Percentiles rank a stretch among this genome's conserved stretches.
These are phyloP conservation scores for Zeus faber DNA, from an alignment of 2,113 vertebrate genomes.

Conservation along the genomic window DNA sequence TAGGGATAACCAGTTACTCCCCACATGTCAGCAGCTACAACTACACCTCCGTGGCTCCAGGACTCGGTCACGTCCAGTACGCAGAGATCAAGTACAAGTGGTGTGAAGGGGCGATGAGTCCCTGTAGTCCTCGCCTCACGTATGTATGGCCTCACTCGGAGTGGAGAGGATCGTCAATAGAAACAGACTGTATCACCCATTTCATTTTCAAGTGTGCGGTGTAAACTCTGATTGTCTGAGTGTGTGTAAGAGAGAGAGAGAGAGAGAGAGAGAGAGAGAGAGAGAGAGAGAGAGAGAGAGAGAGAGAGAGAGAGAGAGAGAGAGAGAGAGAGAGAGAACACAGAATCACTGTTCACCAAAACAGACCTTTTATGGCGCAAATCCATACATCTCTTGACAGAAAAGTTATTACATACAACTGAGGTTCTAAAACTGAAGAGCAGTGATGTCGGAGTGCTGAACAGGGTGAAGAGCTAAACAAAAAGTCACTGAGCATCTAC, in stretches of 20 bases:
- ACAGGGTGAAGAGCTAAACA: background rate
- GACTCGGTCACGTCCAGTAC: no score
- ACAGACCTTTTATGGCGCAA: background rate
- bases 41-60: no score
- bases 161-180: constrained; percentile 30
- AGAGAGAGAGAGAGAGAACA: background rate
- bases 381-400: background rate
- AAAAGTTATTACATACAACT: background rate
- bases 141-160: no score
- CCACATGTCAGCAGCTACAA: no score
- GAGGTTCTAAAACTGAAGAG: background rate
- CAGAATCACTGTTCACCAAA: background rate
- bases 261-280: background rate
- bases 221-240: constrained; percentile 3
- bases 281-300: background rate
- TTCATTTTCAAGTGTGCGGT: constrained; percentile 27
- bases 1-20: no score
- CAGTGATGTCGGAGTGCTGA: background rate
- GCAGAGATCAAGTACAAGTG: no score
- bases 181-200: constrained; percentile 35
- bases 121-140: no score
- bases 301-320: no score
- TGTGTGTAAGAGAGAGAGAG: background rate
- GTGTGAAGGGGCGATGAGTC: no score
- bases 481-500: background rate